These are phyloP conservation scores for Drosophila trapezifrons DNA, from an alignment of 1,140 invertebrate genomes.

Conservation along the genomic window DNA sequence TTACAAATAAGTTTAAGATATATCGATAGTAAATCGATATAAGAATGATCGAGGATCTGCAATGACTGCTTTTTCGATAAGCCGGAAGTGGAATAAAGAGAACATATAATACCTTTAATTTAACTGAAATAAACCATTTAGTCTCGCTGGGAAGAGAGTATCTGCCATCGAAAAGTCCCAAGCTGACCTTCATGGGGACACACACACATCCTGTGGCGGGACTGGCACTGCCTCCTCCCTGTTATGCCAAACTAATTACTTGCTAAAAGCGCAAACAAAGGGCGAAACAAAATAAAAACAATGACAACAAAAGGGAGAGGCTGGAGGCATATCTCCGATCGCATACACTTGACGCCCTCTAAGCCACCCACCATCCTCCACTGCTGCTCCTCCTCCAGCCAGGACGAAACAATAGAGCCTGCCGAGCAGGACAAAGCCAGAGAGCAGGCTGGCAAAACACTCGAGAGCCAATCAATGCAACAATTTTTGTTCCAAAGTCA, in stretches of 20 bases:
- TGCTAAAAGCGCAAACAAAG: constrained; percentile 73
- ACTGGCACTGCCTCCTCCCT: background rate
- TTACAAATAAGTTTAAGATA: too few relatives aligned
- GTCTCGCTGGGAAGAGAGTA: background rate
- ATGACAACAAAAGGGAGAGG: constrained; percentile 29
- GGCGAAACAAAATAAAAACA: constrained; percentile 40
- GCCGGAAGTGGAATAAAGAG: too few relatives aligned
- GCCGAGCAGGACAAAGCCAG: too few relatives aligned
- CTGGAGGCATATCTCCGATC: constrained; percentile 28
- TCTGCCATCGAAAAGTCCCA: background rate
- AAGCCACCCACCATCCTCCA: too few relatives aligned
- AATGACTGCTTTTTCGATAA: too few relatives aligned
- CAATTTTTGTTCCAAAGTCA: constrained; percentile 38
- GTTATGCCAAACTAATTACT: constrained; percentile 69
- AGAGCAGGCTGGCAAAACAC: constrained; percentile 30
- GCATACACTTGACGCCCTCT: constrained; percentile 23
- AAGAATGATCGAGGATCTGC: too few relatives aligned
- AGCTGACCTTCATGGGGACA: constrained; percentile 21
- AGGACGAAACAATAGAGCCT: constrained; percentile 47
- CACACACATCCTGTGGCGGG: background rate
- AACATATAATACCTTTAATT: too few relatives aligned
- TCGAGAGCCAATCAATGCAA: constrained; percentile 71
- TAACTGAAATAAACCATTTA: too few relatives aligned
- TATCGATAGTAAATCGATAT: too few relatives aligned
- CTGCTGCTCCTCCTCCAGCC: background rate